Conservation (phyloP, 2,888 invertebrate species). For the Blastobasis adustella region DNA sequence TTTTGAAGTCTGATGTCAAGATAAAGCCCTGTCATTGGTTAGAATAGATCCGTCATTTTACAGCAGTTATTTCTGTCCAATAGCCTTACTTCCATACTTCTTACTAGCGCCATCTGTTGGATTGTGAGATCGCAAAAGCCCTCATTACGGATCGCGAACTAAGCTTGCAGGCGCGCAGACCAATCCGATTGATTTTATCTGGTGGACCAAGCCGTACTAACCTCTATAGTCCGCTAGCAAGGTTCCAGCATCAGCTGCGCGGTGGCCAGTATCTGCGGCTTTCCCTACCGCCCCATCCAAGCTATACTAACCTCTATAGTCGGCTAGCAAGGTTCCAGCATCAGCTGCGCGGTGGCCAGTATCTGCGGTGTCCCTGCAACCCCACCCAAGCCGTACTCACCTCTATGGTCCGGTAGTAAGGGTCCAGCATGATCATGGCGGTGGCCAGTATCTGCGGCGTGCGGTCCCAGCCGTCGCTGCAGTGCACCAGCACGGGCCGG, state of each 20-base stretch:
- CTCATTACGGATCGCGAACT: too few relatives aligned
- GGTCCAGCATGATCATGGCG: conserved; percentile 94
- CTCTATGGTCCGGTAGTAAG: conserved; percentile 62
- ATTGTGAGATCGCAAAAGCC: too few relatives aligned
- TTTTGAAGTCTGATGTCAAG: too few relatives aligned
- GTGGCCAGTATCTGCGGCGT: conserved; percentile 97
- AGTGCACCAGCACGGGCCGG: conserved; percentile 95
- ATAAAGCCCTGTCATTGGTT: too few relatives aligned
- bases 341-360: not conserved
- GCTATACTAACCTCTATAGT: conserved; percentile 1
- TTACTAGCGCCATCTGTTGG: too few relatives aligned
- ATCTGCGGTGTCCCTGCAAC: not conserved
- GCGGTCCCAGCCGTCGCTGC: conserved; percentile 99
- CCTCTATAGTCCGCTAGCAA: conserved; percentile 41
- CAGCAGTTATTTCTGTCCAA: too few relatives aligned
- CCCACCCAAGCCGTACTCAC: not conserved
- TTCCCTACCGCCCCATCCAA: conserved; percentile 67
- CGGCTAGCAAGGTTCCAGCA: too few relatives aligned
- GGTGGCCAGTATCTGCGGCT: conserved; percentile 96
- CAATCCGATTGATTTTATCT: too few relatives aligned
- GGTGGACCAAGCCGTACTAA: not conserved
- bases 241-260: conserved; percentile 95
- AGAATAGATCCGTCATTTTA: too few relatives aligned
- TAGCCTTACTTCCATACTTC: too few relatives aligned
- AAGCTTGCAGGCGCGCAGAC: too few relatives aligned